These are phyloP conservation scores for Caenorhabditis becei DNA, from an alignment of 2,888 invertebrate species.

Conservation along the genomic window DNA sequence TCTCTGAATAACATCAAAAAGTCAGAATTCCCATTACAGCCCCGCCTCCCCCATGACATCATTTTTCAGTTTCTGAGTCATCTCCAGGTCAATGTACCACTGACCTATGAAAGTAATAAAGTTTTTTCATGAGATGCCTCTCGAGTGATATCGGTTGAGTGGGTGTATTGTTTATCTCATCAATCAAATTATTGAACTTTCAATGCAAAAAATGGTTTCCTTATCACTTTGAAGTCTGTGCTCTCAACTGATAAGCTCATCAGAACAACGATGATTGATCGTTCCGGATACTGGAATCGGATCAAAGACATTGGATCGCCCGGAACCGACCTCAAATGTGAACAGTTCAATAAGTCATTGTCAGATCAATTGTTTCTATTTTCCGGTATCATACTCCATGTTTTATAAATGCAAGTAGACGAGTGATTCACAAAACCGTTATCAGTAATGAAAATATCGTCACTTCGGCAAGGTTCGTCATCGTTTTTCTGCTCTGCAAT, in stretches of 20 bases:
- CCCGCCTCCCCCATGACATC: no score
- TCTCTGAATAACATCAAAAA: no score
- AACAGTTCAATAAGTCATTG: neutral
- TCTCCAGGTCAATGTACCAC: no score
- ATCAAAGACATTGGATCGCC: no score
- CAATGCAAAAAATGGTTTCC: neutral
- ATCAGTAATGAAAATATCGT: conserved; percentile 35
- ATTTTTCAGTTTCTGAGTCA: no score
- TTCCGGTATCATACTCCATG: neutral
- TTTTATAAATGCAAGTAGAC: neutral
- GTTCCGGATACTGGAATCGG: no score
- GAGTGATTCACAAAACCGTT: conserved; percentile 28
- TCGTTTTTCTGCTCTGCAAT: neutral
- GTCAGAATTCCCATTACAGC: no score
- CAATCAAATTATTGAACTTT: neutral
- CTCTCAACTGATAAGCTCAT: neutral
- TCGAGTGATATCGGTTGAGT: neutral
- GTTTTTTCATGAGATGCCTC: neutral
- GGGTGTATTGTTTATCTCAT: neutral
- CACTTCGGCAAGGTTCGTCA: conserved; percentile 7
- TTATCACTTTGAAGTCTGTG: conserved; percentile 8
- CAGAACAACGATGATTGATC: neutral
- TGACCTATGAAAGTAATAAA: no score
- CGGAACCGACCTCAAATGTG: no score
- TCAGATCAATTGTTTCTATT: neutral